Evolutionary conservation across 2,113 vertebrate species (phyloP), one percentile per base, ranked within the genome.

Genomic region (Scatophagus argus): DNA sequence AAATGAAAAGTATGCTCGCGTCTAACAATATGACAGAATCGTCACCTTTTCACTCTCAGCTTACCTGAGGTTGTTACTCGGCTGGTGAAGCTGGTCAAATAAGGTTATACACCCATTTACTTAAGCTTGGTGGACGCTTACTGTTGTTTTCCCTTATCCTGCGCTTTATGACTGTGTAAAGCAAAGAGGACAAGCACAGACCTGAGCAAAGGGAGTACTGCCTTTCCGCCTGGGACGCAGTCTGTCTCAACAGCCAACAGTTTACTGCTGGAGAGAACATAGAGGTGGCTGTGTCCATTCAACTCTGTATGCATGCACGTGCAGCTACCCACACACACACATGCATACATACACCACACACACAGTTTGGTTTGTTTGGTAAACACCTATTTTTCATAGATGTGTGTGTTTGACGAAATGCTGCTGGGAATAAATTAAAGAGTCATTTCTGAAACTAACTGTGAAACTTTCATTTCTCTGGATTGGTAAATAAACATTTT

Each of bases 241-340:
- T 71, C 56, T 65, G 74, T 72, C 76, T 82, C 73, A 72, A 86
- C 83, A 79, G 85, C 87, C 86, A 88, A 56, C 82, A 64, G 79
- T 86, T 92, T 78, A 78, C 77, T 86, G 86, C 77, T 55, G 67
- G 21, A 46, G 78, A 60, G 84, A 84, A 89, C 90, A 93, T 83
- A 91, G 87, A 91, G 78, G 80, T 38, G 65, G 76, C 74, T 91
- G 89, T 93, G 88, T 93, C 85, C 82, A 68, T 81, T 87, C 46
- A 59, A 81, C 88, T 83, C 81, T 79, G 74, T 73, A 80, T 90
- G 81, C 92, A 81, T 83, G 81, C 88, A 86, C 73, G 77, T 88
- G 84, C 89, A 76, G 43, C 58, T 75, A 69, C 73, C 56, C 77
- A 56, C 63, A 44, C 43, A 64, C 59, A 77, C 21, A 71, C 47